phyloP scores from a whole-genome alignment of 2,797 vertebrate genomes.

The Halcyon smyrnensis region DNA sequence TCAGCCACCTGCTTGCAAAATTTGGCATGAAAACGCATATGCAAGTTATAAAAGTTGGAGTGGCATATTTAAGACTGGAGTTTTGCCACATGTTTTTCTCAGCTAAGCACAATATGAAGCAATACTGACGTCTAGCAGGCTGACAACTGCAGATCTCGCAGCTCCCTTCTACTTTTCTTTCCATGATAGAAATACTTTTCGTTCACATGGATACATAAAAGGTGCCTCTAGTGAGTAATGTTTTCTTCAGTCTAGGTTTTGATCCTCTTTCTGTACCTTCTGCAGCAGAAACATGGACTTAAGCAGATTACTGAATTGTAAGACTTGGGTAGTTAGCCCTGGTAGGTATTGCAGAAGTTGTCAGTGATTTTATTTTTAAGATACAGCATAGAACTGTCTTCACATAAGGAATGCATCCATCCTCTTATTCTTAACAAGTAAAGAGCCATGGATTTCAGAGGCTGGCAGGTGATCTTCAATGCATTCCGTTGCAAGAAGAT shows the following conservation, averaged over 20 bases:
- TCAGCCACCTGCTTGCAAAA: slow-evolving; percentile 43
- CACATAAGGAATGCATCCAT: not conserved
- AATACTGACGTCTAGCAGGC: not conserved
- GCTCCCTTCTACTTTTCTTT: not conserved
- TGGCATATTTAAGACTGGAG: not conserved
- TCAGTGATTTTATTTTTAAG: not conserved
- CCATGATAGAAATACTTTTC: not conserved
- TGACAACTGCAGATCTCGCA: not conserved
- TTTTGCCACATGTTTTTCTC: slow-evolving; percentile 43
- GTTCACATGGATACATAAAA: not conserved
- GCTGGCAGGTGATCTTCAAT: not conserved
- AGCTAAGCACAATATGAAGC: slow-evolving; percentile 21
- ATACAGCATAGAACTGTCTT: not conserved
- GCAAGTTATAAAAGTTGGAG: not conserved
- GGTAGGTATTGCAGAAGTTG: not conserved
- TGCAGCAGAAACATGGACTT: not conserved
- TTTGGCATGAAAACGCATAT: not conserved
- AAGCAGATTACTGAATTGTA: not conserved
- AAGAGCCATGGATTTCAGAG: slow-evolving; percentile 1
- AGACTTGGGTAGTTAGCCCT: not conserved
- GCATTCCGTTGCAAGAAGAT: not conserved
- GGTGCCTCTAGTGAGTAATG: not conserved
- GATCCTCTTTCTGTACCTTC: slow-evolving; percentile 8
- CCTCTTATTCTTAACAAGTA: not conserved
- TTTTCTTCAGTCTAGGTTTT: not conserved